phyloP scores from a whole-genome alignment of 2,888 invertebrate genomes.

The Arrhopalites spinosus region DNA sequence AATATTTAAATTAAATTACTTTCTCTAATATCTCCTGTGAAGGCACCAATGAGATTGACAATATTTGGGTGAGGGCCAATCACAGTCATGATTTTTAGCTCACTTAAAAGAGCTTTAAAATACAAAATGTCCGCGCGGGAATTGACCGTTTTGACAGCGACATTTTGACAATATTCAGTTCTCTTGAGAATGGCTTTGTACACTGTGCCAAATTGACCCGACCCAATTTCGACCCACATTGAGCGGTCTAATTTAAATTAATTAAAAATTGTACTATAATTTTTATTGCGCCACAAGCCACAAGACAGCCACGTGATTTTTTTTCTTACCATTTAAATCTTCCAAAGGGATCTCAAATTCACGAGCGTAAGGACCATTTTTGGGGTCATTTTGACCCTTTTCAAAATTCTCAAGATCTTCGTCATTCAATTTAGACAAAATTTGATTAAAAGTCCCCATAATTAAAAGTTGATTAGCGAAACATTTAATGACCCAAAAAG shows the following conservation, averaged over 20 bases:
- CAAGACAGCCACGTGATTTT: too few relatives aligned
- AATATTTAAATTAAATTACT: too few relatives aligned
- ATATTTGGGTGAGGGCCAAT: conserved; percentile 9
- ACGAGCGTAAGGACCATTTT: not conserved
- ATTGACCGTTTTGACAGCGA: not conserved
- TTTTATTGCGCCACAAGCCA: too few relatives aligned
- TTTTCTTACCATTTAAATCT: not conserved
- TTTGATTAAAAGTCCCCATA: not conserved
- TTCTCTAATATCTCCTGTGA: not conserved
- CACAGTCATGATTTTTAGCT: conserved; percentile 6
- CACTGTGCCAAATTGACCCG: conserved; percentile 9
- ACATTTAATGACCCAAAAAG: conserved; percentile 14
- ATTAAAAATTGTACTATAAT: not conserved
- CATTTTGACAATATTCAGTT: not conserved
- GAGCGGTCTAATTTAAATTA: not conserved
- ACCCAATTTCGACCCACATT: not conserved
- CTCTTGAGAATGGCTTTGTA: not conserved
- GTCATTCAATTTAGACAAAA: not conserved
- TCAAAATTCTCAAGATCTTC: conserved; percentile 6
- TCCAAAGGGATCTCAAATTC: not conserved
- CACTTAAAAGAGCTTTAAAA: conserved; percentile 10
- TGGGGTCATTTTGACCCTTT: too few relatives aligned
- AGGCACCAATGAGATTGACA: conserved; percentile 18
- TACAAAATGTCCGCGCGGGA: not conserved
- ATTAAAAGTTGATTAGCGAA: not conserved